phyloP scores from a whole-genome alignment of 2,113 vertebrate genomes.

The Gopherus evgoodei region DNA sequence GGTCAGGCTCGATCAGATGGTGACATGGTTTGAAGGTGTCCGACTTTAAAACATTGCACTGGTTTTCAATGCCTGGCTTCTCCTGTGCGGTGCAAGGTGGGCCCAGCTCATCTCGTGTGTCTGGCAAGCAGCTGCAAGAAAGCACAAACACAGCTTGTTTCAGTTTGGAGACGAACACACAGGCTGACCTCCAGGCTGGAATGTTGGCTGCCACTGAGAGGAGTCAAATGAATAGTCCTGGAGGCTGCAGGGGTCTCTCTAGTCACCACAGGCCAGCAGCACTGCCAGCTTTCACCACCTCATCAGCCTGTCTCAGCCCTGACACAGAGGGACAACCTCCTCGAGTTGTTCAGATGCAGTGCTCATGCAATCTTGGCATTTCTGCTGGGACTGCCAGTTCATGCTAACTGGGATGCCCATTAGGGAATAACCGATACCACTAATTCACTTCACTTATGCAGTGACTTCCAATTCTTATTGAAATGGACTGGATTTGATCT shows the following conservation, averaged over 20 bases:
- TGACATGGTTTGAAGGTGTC: slow-evolving; percentile 69
- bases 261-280: background rate
- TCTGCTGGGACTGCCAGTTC: background rate
- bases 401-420: background rate
- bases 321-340: background rate
- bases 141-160: background rate
- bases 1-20: slow-evolving; percentile 52
- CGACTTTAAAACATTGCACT: slow-evolving; percentile 72
- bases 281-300: background rate
- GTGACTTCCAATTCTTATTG: background rate
- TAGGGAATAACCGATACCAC: background rate
- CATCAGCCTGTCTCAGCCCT: background rate
- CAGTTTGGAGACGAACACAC: background rate
- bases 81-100: slow-evolving; percentile 56
- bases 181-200: background rate
- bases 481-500: background rate
- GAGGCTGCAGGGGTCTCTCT: background rate
- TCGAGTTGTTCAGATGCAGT: background rate
- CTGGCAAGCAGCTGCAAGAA: slow-evolving; percentile 70
- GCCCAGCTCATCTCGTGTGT: slow-evolving; percentile 53
- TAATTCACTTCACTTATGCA: background rate
- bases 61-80: slow-evolving; percentile 50
- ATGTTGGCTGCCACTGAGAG: background rate
- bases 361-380: background rate
- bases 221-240: background rate